Evolutionary conservation across 2,888 invertebrate genomes (phyloP).

Genomic region (Andrena haemorrhoa): DNA sequence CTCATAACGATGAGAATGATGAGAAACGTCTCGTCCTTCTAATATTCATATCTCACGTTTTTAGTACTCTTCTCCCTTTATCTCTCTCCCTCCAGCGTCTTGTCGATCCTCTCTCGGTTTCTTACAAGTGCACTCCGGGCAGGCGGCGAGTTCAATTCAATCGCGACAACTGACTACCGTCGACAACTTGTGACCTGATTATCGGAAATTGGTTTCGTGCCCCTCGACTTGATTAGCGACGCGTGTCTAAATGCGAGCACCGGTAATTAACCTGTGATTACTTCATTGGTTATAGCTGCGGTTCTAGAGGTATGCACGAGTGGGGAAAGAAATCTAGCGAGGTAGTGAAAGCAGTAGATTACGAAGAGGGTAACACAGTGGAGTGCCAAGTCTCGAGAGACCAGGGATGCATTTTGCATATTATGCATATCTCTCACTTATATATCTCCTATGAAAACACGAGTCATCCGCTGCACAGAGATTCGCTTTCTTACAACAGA

Average conservation of each 20-base stretch:
- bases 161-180: conserved; percentile 3
- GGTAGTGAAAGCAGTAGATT: background rate
- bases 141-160: conserved; percentile 38
- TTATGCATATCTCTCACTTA: background rate
- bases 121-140: conserved; percentile 14
- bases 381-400: background rate
- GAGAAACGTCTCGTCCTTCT: background rate
- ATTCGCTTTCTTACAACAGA: background rate
- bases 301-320: background rate
- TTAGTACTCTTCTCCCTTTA: background rate
- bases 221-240: conserved; percentile 22
- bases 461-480: background rate
- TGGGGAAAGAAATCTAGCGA: background rate
- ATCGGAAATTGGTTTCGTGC: conserved; percentile 49
- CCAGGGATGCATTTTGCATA: background rate
- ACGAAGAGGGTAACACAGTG: background rate
- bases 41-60: background rate
- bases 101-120: background rate
- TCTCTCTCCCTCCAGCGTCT: background rate
- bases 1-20: too few relatives aligned
- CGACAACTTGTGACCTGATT: conserved; percentile 25
- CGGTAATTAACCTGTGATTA: conserved; percentile 46
- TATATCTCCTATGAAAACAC: background rate
- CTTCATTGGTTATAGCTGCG: conserved; percentile 15
- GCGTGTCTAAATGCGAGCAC: conserved; percentile 17